Evolutionary conservation across 1,140 invertebrate species (phyloP), one percentile per base, ranked within the genome.

Genomic region (Spodoptera frugiperda): DNA sequence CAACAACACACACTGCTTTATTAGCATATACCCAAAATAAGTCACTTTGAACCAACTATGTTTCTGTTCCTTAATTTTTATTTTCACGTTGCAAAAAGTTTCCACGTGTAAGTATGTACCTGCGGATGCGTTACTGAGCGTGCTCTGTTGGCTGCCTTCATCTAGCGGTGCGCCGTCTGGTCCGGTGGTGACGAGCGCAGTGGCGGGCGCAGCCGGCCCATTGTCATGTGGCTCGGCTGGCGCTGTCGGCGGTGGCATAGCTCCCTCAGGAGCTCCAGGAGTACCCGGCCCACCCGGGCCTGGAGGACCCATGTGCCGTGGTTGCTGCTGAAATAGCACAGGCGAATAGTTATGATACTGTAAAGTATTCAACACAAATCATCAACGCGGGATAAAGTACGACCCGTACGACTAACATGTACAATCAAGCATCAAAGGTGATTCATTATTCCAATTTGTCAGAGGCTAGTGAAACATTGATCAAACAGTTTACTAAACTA

Each of bases 131-230:
- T 98, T 98, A 61, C 97, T 98, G 72, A 98, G 95, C 76, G 98
- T 98, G 80, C 97, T 98, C 91, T 98, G 98, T 87, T 98, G 98
- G 82, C 97, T 98, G 80, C 97, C 97, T 93, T 98, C 98, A 91
- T 98, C 98, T 76, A 98, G 95, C 25, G 97, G 96, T 63, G 97
- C 96, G 51, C 97, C 97, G 95, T 98, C 97, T 3, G 97, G 97
- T 21, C 97, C 97, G 53, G 97, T 98, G 74, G 97, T 98, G 82
- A 98, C 97, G 70, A 98, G 96, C 57, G 97, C 96, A n/a, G 97
- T 98, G 75, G 97, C 97, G 19, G 97, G 96, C 76, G 91, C 91
- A 46, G 95, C 96, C 33, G 95, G 94, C 19, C 95, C 95, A 88
- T 95, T 95, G 86, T 95, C 95, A 85, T 96, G 94, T 21, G 95